Percentiles rank a stretch among this genome's conserved stretches.
Evolutionary conservation across 2,888 invertebrate species (phyloP).

Genomic region (Brassicogethes aeneus): DNA sequence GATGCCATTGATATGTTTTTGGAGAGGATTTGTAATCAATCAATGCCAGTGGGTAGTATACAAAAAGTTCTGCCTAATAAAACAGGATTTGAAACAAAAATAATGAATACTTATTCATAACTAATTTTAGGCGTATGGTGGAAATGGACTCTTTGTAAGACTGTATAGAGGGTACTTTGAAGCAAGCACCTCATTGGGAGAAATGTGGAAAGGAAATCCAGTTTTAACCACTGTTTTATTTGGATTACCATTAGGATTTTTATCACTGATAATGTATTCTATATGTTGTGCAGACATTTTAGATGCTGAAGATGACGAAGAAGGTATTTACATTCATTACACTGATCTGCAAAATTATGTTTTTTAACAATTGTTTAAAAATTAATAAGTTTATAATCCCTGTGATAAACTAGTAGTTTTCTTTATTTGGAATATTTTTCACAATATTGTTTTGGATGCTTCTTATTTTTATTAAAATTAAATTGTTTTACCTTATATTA

Average conservation of each 20-base stretch:
- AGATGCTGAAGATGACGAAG: conserved; percentile 76
- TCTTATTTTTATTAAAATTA: too few relatives aligned
- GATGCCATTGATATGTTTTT: conserved; percentile 69
- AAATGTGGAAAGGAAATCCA: conserved; percentile 91
- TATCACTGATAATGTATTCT: conserved; percentile 90
- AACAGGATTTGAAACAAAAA: background rate
- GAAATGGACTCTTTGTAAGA: conserved; percentile 67
- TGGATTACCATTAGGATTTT: conserved; percentile 87
- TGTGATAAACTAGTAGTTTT: too few relatives aligned
- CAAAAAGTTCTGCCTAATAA: background rate
- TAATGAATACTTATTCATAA: background rate
- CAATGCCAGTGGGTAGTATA: conserved; percentile 52
- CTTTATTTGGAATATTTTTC: too few relatives aligned
- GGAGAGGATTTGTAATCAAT: conserved; percentile 67
- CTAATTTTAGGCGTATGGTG: conserved; percentile 66
- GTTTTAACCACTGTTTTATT: conserved; percentile 88
- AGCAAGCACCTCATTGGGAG: conserved; percentile 63
- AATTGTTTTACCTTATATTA: too few relatives aligned
- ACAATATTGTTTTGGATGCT: too few relatives aligned
- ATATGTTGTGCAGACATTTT: conserved; percentile 94
- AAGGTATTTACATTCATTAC: too few relatives aligned
- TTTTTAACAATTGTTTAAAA: too few relatives aligned
- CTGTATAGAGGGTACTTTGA: conserved; percentile 78
- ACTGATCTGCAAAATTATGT: too few relatives aligned
- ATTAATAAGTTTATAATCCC: conserved; percentile 6